Percentiles rank a stretch among this genome's conserved stretches.
Evolutionary conservation across 2,888 invertebrate species (phyloP).

Genomic region (Pocota personata): DNA sequence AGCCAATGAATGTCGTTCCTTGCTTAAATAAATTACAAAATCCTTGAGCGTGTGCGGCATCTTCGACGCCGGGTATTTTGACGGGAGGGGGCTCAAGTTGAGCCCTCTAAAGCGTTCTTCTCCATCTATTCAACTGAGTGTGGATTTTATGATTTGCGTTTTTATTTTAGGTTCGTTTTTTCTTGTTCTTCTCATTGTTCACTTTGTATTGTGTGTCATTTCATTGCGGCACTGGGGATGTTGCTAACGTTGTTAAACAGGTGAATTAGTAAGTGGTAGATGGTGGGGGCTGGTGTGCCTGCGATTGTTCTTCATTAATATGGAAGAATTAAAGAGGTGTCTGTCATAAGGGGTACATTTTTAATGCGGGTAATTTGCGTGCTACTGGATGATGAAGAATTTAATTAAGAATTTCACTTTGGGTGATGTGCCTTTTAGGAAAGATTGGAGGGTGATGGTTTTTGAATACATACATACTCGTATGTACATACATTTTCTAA

Average conservation of each 20-base stretch:
- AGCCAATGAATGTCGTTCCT: conserved; percentile 35
- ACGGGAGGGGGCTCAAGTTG: not conserved
- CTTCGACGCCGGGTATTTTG: conserved; percentile 13
- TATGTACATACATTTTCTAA: too few relatives aligned
- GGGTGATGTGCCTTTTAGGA: not conserved
- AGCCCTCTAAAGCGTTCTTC: not conserved
- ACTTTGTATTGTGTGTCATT: conserved; percentile 30
- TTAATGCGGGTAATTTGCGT: conserved; percentile 40
- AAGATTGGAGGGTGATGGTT: not conserved
- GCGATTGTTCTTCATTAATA: conserved; percentile 13
- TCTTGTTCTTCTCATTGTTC: not conserved
- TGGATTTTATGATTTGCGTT: conserved; percentile 1
- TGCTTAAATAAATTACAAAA: conserved; percentile 44
- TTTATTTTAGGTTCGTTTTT: not conserved
- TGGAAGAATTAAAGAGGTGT: conserved; percentile 30
- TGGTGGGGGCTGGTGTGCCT: not conserved
- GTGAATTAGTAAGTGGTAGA: not conserved
- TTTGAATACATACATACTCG: too few relatives aligned
- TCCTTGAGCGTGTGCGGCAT: conserved; percentile 32
- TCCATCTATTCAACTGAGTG: not conserved
- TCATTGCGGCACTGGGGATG: conserved; percentile 29
- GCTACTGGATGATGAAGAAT: conserved; percentile 33
- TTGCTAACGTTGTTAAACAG: conserved; percentile 11
- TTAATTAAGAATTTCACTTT: conserved; percentile 38
- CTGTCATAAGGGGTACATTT: conserved; percentile 6